These are phyloP conservation scores for Allophyes oxyacanthae DNA, from an alignment of 2,888 invertebrate species.

Conservation along the genomic window DNA sequence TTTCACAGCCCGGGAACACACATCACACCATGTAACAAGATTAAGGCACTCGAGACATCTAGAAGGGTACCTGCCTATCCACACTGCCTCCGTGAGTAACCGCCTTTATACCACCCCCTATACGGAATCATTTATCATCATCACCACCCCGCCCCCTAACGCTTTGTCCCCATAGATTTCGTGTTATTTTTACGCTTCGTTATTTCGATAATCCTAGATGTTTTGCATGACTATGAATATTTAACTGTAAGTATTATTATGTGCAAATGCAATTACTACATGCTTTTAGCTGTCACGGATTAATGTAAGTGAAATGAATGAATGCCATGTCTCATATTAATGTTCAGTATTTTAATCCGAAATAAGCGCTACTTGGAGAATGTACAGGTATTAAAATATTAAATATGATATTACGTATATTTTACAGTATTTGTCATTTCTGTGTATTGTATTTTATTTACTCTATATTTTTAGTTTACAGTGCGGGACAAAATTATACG, in stretches of 20 bases:
- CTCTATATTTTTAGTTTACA: conserved; percentile 6
- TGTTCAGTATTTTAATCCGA: conserved; percentile 38
- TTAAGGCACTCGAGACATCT: conserved; percentile 83
- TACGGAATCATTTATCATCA: conserved; percentile 50
- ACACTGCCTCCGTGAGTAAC: conserved; percentile 80
- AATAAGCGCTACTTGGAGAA: conserved; percentile 45
- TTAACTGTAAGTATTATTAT: conserved; percentile 26
- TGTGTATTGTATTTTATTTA: background rate
- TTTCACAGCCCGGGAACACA: conserved; percentile 80
- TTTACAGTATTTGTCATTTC: conserved; percentile 5
- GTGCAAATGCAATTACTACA: conserved; percentile 30
- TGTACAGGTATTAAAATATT: conserved; percentile 43
- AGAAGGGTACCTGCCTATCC: conserved; percentile 75
- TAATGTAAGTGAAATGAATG: conserved; percentile 47
- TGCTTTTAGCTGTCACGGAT: conserved; percentile 47
- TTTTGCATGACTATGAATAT: conserved; percentile 66
- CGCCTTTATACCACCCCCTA: conserved; percentile 43
- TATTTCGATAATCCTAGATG: conserved; percentile 63
- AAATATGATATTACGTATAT: conserved; percentile 22
- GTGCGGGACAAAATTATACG: conserved; percentile 3
- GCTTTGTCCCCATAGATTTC: conserved; percentile 81
- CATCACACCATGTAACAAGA: conserved; percentile 81
- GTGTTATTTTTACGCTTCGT: conserved; percentile 80
- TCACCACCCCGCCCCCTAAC: conserved; percentile 68
- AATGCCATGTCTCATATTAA: conserved; percentile 39